phyloP scores from a whole-genome alignment of 2,797 vertebrate genomes.

The Cirrhinus molitorella region DNA sequence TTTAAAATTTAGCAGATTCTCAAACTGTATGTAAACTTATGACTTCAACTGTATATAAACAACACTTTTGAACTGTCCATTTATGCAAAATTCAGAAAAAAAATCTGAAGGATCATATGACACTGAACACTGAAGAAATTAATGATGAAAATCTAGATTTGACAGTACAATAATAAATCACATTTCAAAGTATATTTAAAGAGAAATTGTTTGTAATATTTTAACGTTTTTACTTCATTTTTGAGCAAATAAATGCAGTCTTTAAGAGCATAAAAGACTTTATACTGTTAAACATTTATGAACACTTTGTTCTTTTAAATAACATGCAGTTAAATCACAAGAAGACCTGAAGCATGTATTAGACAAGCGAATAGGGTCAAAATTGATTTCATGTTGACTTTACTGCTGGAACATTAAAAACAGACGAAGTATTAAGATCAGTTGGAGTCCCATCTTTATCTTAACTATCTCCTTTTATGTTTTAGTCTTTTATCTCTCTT shows the following conservation, averaged over 20 bases:
- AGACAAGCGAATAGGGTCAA: not conserved
- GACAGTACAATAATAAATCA: not conserved
- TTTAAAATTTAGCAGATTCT: too few species aligned
- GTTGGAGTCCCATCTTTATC: not conserved
- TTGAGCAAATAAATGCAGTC: not conserved
- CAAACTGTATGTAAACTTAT: too few species aligned
- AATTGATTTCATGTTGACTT: not conserved
- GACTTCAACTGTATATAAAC: too few species aligned
- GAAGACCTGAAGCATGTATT: not conserved
- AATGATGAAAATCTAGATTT: not conserved
- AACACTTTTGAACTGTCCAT: too few species aligned
- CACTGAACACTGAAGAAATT: too few species aligned
- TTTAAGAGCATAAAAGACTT: not conserved
- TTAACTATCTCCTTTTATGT: not conserved
- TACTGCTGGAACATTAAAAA: constrained; percentile 7
- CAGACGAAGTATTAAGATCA: not conserved
- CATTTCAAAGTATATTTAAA: not conserved
- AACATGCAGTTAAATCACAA: not conserved
- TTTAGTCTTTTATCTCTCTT: not conserved
- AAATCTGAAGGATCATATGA: not conserved
- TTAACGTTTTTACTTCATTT: not conserved
- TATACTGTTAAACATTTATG: not conserved
- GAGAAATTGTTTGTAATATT: not conserved
- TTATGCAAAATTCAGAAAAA: too few species aligned
- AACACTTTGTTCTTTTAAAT: not conserved